A percentile compares a stretch with the other conserved stretches of the same genome.
These are phyloP conservation scores for Drosophila sp. DNA, from an alignment of 1,140 invertebrate genomes.

Conservation along the genomic window DNA sequence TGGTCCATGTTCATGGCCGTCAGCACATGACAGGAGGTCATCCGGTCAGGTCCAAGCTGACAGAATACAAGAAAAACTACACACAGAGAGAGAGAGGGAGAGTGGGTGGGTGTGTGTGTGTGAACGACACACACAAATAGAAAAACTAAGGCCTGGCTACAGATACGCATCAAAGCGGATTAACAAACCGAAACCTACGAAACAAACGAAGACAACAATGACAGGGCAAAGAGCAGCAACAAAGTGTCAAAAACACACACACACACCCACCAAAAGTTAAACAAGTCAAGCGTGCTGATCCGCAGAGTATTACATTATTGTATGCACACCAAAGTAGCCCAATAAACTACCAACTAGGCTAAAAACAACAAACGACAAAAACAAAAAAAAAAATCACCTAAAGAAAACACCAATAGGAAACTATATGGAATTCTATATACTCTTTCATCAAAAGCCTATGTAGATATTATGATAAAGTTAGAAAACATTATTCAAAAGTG, in stretches of 20 bases:
- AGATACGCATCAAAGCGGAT: conserved; percentile 74
- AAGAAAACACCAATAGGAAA: conserved; percentile 20
- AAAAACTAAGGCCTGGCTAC: conserved; percentile 14
- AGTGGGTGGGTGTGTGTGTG: background rate
- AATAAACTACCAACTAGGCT: conserved; percentile 55
- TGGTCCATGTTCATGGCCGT: conserved; percentile 35
- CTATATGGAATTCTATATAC: background rate
- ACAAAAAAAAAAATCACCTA: conserved; percentile 7
- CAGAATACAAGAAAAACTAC: conserved; percentile 11
- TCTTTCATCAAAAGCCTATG: background rate
- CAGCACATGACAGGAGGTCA: conserved; percentile 61
- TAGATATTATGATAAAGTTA: too few species aligned
- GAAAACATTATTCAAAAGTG: too few species aligned
- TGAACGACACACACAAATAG: conserved; percentile 7
- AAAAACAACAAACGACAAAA: conserved; percentile 2
- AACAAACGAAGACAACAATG: conserved; percentile 21
- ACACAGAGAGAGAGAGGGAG: conserved; percentile 2
- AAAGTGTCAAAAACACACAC: conserved; percentile 67
- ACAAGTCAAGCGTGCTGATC: conserved; percentile 75
- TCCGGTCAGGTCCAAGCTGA: conserved; percentile 22
- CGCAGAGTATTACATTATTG: conserved; percentile 53
- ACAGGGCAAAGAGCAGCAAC: conserved; percentile 37
- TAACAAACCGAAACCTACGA: conserved; percentile 52
- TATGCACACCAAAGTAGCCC: conserved; percentile 43
- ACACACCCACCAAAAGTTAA: conserved; percentile 66